Evolutionary conservation across 2,888 invertebrate genomes (phyloP).

Genomic region (Mythimna loreyi): DNA sequence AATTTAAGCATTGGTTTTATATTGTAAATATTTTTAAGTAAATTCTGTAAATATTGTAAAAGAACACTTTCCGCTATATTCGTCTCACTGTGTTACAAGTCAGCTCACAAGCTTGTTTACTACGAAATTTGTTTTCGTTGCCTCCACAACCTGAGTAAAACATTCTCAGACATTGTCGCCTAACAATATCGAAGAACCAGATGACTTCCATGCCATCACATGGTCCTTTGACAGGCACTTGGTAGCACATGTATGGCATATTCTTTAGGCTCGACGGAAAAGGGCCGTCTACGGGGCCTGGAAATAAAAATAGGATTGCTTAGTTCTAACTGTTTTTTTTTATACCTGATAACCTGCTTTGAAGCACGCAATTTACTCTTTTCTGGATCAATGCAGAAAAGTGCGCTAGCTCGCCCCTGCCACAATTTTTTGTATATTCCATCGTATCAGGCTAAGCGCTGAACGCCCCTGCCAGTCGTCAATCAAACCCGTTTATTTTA

Average conservation of each 20-base stretch:
- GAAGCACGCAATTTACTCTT: no score
- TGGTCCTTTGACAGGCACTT: constrained; percentile 81
- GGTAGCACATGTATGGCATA: constrained; percentile 85
- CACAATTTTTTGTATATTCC: no score
- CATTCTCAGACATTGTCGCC: constrained; percentile 83
- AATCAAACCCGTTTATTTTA: no score
- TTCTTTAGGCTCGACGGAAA: constrained; percentile 82
- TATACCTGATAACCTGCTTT: no score
- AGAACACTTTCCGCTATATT: constrained; percentile 55
- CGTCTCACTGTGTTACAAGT: constrained; percentile 74
- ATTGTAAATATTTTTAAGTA: not conserved
- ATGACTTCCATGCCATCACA: constrained; percentile 74
- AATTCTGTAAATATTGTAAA: not conserved
- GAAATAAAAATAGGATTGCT: constrained; percentile 54
- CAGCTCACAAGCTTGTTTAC: constrained; percentile 71
- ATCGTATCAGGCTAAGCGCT: no score
- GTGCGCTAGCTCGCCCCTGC: no score
- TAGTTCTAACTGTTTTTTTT: no score
- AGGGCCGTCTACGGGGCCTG: constrained; percentile 82
- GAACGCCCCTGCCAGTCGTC: no score
- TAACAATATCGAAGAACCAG: constrained; percentile 84
- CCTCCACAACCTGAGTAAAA: constrained; percentile 87
- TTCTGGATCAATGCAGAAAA: no score
- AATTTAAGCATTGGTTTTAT: not conserved
- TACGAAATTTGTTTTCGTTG: constrained; percentile 82